Base-by-base conservation (phyloP, 2,797 vertebrate genomes). In the Pseudocheirus occidentalis region DNA sequence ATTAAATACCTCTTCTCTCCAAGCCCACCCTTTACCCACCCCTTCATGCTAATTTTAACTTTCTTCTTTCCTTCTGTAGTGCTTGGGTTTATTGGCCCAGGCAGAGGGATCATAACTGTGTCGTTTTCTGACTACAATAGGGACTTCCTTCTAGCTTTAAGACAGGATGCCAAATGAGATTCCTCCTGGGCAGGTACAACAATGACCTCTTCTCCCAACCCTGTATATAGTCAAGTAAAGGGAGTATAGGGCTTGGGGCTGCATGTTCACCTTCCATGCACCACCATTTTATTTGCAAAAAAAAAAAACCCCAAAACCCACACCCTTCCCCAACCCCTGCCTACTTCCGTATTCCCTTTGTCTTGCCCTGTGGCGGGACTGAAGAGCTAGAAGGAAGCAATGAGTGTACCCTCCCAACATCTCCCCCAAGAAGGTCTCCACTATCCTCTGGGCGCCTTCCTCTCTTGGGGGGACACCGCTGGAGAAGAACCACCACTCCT, bases 311-410 rank as follows among this genome's bases (percentile, higher is more conserved):
- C 27, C 28, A 58, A 58, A 58, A 29, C 21, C 21, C 55, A 9
- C 98, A 98, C 98, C 96, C 96, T 97, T 96, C 96, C 97, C 95
- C 96, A 94, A 93, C 95, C 53, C 81, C 93, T 0, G 12, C 92
- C 81, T 3, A n/a, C 73, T 95, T 96, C 93, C 91, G 34, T 0
- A 1, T 73, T 93, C 92, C 95, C 96, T 96, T 94, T 31, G 34
- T 96, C 96, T 96, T 95, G 97, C 97, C 97, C 95, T 94, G 96
- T 96, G 97, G 98, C 93, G 91, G 98, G 98, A 97, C 96, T 94
- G 98, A 98, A 98, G 98, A 98, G 97, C 97, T 98, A 98, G 98
- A 98, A 93, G 96, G 96, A 97, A 97, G 96, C 98, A 90, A 95
- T 97, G 96, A 97, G 92, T 97, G 10, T 97, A 24, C 96, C 94